Evolutionary conservation across 2,797 vertebrate genomes (phyloP).

Genomic region (Orestias chungarensis): DNA sequence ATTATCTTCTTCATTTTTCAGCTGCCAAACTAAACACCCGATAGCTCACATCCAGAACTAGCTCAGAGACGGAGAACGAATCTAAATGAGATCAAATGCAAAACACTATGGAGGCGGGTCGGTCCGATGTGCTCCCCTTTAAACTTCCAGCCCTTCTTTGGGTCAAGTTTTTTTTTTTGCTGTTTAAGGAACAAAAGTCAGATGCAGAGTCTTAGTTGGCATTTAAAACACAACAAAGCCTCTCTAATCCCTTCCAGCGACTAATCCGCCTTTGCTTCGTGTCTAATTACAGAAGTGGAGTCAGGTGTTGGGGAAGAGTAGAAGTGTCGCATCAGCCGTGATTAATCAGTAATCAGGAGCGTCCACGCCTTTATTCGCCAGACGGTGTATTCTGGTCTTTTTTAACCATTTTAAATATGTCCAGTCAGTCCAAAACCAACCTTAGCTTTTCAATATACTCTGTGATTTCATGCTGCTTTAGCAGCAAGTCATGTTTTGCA

Average conservation of each 20-base stretch:
- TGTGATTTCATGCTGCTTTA: too few relatives aligned
- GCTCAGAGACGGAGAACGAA: neutral
- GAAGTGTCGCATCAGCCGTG: neutral
- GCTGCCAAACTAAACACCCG: constrained; percentile 9
- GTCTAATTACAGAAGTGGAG: constrained; percentile 1
- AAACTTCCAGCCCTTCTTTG: neutral
- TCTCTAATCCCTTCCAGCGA: neutral
- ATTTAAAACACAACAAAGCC: neutral
- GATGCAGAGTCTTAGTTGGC: neutral
- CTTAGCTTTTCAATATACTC: too few relatives aligned
- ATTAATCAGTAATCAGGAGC: neutral
- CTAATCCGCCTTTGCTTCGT: neutral
- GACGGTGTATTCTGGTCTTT: too few relatives aligned
- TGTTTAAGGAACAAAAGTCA: neutral
- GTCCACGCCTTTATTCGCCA: neutral
- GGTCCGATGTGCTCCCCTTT: neutral
- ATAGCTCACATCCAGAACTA: neutral
- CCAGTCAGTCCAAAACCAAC: neutral
- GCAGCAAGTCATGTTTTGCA: too few relatives aligned
- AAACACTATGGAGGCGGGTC: neutral
- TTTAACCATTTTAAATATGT: too few relatives aligned
- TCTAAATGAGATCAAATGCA: neutral
- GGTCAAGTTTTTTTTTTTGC: neutral
- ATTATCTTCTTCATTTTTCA: constrained; percentile 6
- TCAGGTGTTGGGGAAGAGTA: neutral